Evolutionary conservation across 2,113 vertebrate genomes (phyloP).

Genomic region (Scatophagus argus): DNA sequence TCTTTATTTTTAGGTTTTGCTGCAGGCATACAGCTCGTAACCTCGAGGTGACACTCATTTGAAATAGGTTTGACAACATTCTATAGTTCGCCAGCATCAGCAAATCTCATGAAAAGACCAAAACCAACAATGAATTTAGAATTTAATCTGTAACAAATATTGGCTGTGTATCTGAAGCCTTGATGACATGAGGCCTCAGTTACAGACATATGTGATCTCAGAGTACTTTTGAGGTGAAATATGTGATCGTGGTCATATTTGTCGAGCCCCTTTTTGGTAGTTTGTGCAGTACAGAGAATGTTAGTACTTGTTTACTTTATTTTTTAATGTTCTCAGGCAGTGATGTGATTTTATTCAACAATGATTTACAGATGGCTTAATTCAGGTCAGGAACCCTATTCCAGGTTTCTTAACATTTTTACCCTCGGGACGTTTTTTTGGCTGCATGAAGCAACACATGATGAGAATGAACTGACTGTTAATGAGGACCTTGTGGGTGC

Average conservation of each 20-base stretch:
- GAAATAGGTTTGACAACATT: background rate
- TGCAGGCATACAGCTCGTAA: background rate
- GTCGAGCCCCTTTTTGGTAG: background rate
- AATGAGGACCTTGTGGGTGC: slow-evolving; percentile 72
- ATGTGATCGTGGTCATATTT: no score
- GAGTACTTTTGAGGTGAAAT: background rate
- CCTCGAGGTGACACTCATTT: background rate
- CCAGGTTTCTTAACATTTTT: background rate
- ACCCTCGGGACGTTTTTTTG: slow-evolving; percentile 31
- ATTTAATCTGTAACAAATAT: background rate
- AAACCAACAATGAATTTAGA: background rate
- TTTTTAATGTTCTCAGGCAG: background rate
- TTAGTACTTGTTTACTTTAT: background rate
- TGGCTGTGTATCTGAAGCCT: background rate
- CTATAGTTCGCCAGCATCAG: background rate
- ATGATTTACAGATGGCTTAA: slow-evolving; percentile 33
- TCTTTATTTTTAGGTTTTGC: background rate
- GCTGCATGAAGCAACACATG: slow-evolving; percentile 22
- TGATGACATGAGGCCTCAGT: background rate
- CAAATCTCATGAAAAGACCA: background rate
- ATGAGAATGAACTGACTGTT: slow-evolving; percentile 39
- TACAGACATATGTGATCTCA: background rate
- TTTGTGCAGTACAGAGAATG: no score
- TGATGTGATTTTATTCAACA: slow-evolving; percentile 16
- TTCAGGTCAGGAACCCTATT: slow-evolving; percentile 21